Evolutionary conservation across 2,888 invertebrate genomes (phyloP), one percentile per base, ranked within the genome.

Genomic region (Congeria kusceri): DNA sequence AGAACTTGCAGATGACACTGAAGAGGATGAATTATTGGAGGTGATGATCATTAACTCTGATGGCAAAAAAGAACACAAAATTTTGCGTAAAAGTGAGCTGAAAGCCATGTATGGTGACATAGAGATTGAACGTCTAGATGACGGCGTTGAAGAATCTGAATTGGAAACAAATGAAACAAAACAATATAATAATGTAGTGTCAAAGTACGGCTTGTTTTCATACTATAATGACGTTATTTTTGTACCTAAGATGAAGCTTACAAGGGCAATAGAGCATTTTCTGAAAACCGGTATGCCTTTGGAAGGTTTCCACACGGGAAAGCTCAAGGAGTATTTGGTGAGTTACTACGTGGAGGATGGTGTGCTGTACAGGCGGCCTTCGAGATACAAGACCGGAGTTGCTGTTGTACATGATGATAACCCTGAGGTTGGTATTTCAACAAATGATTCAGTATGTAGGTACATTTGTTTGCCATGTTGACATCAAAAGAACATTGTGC

Each of bases 321-420:
- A 62, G 44, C 44, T 80, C 62, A 53, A 46, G 20, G 70, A 80
- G 23, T 20, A 66, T 39, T 46, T 62, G 2, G 32, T 47, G 1
- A 76, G 46, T 29, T 80, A 64, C 44, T 58, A 72, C 23, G 28
- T 80, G 20, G 61, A 65, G 20, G 80, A 77, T 63, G 69, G 59
- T 39, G 63, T 80, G 13, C 39, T 80, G 57, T 76, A 62, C 23
- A 64, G 76, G 66, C 44, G 80, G 44, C 39, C 76, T 11, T 80
- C 80, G 2, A 25, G 69, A 18, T 80, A 80, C 63, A 80, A 80
- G 49, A 69, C 72, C 23, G 58, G 62, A 27, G 76, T 76, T 27
- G 56, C 69, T 18, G 69, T 76, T 2, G 32, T 80, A 0, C 76
- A 80, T 62, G 80, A 80, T 63, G 80, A 80, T 25, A 65, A 62